phyloP scores from a whole-genome alignment of 2,888 invertebrate genomes.

The Scelioninae gen. 2 region DNA sequence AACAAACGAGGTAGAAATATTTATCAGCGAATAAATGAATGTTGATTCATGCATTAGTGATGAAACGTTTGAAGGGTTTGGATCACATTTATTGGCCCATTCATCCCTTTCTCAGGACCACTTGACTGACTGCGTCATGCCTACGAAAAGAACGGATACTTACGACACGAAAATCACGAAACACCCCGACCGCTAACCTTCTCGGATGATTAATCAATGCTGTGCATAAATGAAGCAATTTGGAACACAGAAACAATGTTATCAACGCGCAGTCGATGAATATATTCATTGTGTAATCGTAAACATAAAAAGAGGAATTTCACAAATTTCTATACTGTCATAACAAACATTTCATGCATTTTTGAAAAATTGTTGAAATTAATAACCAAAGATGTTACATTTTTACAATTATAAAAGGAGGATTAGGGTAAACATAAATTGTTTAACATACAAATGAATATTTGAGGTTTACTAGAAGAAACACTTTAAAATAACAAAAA shows the following conservation, averaged over 20 bases:
- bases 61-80: slow-evolving; percentile 13
- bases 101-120: background rate
- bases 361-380: no score
- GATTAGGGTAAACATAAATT: no score
- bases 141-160: background rate
- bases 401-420: no score
- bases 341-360: no score
- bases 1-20: background rate
- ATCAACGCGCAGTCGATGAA: slow-evolving; percentile 7
- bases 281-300: background rate
- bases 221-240: slow-evolving; percentile 20
- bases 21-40: slow-evolving; percentile 14
- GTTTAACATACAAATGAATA: no score
- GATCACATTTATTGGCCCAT: slow-evolving; percentile 21
- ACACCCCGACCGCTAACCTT: background rate
- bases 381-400: no score
- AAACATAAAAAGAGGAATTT: no score
- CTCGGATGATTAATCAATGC: slow-evolving; percentile 21
- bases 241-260: slow-evolving; percentile 3
- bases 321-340: no score
- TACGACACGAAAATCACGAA: slow-evolving; percentile 22
- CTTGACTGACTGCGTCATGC: slow-evolving; percentile 4
- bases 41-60: slow-evolving; percentile 24
- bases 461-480: no score
- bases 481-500: no score